Evolutionary conservation across 2,888 invertebrate genomes (phyloP), one percentile per base, ranked within the genome.

Genomic region (Cantharis nigra): DNA sequence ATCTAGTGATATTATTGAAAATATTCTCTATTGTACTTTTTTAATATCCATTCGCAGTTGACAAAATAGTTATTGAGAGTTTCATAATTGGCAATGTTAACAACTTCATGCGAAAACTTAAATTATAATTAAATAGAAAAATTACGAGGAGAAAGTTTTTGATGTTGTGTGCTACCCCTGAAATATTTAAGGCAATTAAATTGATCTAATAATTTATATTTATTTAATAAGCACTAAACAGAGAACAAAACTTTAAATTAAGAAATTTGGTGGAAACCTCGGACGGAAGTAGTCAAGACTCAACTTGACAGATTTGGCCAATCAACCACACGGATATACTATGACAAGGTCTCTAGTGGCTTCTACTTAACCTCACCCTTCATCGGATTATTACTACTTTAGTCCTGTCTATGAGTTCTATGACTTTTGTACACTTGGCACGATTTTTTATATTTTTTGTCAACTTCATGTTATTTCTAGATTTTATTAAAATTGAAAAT

Each of bases 241-340:
- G 49, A 4, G 9, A 49, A 49, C 26, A 23, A 23, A 77, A 74
- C 71, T 74, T 65, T 71, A 70, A 76, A 69, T 72, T 70, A 65
- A 72, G 73, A 78, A 78, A 70, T 67, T 70, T n/a, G 23, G 70
- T 10, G 5, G 33, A 75, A 78, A 78, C 73, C 73, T 75, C 73
- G 26, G 73, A 33, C 76, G 79, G 81, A 80, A 78, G 80, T 75
- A 80, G 75, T 79, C 80, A 81, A 80, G 80, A 69, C 78, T 49
- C 82, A 80, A 67, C 81, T 81, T 84, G 85, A 85, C 85, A 84
- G 84, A 85, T 84, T 84, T 83, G 83, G 84, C 84, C 84, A 83
- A 85, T 85, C 85, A 85, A 80, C 83, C 82, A 78, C 77, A 76
- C 81, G 84, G 83, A 84, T 83, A 83, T 83, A 82, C 81, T 81